phyloP scores from a whole-genome alignment of 2,113 vertebrate species.

The Pipa parva region DNA sequence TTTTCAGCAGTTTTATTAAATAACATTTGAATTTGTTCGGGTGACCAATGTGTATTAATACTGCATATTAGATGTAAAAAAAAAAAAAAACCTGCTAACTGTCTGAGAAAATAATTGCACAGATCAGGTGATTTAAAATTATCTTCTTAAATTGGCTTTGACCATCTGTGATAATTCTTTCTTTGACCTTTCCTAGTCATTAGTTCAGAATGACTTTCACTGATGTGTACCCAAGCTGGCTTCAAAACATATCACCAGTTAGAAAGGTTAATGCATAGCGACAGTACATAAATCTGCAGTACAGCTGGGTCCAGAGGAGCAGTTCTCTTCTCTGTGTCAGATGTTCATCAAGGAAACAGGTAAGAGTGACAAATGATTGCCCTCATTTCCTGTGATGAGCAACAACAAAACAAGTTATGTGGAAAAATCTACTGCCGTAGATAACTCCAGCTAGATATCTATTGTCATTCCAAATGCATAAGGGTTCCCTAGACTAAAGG shows the following conservation, averaged over 20 bases:
- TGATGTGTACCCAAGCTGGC: slow-evolving; percentile 21
- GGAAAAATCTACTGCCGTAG: not conserved
- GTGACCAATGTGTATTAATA: not conserved
- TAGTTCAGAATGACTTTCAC: slow-evolving; percentile 27
- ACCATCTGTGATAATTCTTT: slow-evolving; percentile 23
- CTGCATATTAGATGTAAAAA: not conserved
- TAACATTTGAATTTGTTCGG: not conserved
- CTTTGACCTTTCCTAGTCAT: slow-evolving; percentile 29
- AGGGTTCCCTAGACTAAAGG: slow-evolving; percentile 50
- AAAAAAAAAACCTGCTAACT: too few species aligned
- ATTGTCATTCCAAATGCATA: slow-evolving; percentile 48
- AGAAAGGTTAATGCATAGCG: slow-evolving; percentile 7
- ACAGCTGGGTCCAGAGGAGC: not conserved
- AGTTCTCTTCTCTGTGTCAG: not conserved
- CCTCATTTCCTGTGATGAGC: not conserved
- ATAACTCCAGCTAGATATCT: slow-evolving; percentile 14
- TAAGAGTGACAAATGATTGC: not conserved
- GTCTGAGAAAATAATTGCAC: not conserved
- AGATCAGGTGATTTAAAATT: not conserved
- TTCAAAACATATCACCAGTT: slow-evolving; percentile 25
- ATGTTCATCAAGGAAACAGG: slow-evolving; percentile 3
- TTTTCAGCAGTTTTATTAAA: not conserved
- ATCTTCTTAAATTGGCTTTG: slow-evolving; percentile 6
- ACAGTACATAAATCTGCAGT: slow-evolving; percentile 23
- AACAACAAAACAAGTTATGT: not conserved